Percentiles rank a stretch among this genome's conserved stretches.
Conservation (phyloP, 2,888 invertebrate species). For the Dasypolia templi region DNA sequence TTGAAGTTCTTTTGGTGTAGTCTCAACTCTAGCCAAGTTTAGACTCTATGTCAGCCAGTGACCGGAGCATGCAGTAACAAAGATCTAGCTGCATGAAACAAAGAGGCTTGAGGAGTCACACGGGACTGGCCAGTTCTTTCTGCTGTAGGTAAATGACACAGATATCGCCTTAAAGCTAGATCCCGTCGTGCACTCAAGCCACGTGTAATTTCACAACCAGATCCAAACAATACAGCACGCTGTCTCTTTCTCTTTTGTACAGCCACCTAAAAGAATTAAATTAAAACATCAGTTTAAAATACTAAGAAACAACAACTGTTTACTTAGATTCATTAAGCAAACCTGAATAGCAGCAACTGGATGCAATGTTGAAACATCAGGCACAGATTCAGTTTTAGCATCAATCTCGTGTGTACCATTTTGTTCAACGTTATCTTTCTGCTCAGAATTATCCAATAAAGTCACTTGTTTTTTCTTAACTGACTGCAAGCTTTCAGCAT, state of each 20-base stretch:
- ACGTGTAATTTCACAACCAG: conserved; percentile 94
- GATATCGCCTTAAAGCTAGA: conserved; percentile 92
- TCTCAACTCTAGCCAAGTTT: conserved; percentile 53
- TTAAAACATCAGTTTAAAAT: not conserved
- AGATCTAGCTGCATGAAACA: conserved; percentile 90
- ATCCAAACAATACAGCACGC: conserved; percentile 92
- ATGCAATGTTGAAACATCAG: conserved; percentile 82
- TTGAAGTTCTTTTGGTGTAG: conserved; percentile 42
- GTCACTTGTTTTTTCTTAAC: conserved; percentile 69
- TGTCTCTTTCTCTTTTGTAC: conserved; percentile 91
- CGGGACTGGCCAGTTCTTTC: conserved; percentile 90
- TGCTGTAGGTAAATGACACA: conserved; percentile 92
- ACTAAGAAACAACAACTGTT: not conserved
- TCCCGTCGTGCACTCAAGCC: conserved; percentile 95
- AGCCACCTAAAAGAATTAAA: conserved; percentile 88
- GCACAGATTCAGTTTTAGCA: conserved; percentile 70
- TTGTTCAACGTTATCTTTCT: conserved; percentile 70
- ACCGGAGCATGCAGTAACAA: conserved; percentile 87
- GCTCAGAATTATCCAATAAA: conserved; percentile 66
- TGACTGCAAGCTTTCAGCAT: conserved; percentile 74
- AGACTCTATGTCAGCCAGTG: conserved; percentile 79
- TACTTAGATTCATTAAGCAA: conserved; percentile 1
- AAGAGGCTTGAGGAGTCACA: conserved; percentile 84
- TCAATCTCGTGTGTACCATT: conserved; percentile 78
- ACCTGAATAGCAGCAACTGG: conserved; percentile 91